Base-by-base conservation (phyloP, 2,113 vertebrate species). In the Trachemys scripta region DNA sequence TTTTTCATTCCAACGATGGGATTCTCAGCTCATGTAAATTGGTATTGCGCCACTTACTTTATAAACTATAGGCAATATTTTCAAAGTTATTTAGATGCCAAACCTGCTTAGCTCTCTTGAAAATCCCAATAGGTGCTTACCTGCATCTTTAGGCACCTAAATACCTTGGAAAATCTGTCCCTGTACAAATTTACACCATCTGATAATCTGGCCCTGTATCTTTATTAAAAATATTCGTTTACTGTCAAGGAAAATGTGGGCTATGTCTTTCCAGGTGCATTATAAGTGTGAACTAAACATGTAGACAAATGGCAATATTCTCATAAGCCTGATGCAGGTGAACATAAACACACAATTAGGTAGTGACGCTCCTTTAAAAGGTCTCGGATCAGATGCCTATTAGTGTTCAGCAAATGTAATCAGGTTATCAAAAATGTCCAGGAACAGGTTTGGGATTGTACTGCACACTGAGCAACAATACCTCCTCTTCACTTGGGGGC, bases 1-100 rank as follows among this genome's bases (percentile, higher is more conserved):
- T 69, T 27, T 91, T 94, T 87, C 57, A 25, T 93, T 95, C 50
- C 51, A 83, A 51, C 79, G 54, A 79, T 16, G 91, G 75, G 88
- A 65, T 35, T 10, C 75, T 24, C 54, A 5, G 22, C 14, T 10
- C 0, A 62, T 25, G 53, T 75, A 87, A 81, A 57, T 50, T 31
- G 88, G 35, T 22, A 17, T 90, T 51, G 25, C 14, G 82, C 50
- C 79, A 16, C 45, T 83, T 83, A 78, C 16, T 29, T 78, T 24
- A 3, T 80, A 16, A 5, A n/a, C 25, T 57, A 82, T 51, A 93
- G 53, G 20, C 91, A 75, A 84, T 8, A n/a, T n/a, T 47, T 10
- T 47, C 8, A 16, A 88, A 88, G 24, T 62, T 92, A 69, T 69
- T 69, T 69, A n/a, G 35, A 35, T n/a, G 65, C 8, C 17, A 14